phyloP scores from a whole-genome alignment of 2,113 vertebrate genomes.

The Odontophorus gujanensis region DNA sequence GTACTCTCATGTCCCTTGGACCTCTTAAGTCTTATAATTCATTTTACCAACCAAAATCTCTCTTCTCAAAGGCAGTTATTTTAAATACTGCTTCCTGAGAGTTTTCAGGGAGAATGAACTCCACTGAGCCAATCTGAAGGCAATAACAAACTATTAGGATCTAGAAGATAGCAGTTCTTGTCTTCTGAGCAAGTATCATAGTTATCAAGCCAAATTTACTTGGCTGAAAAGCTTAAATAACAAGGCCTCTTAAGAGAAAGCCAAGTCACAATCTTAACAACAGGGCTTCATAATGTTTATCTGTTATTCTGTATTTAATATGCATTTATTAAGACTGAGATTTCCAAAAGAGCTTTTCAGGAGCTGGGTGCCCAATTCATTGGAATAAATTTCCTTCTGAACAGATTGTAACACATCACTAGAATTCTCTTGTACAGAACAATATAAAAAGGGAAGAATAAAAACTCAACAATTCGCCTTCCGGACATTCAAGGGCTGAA shows the following conservation, averaged over 20 bases:
- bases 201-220: slow-evolving; percentile 13
- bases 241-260: not conserved
- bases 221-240: slow-evolving; percentile 13
- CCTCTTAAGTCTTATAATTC: not conserved
- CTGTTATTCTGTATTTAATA: not conserved
- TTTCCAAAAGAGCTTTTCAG: not conserved
- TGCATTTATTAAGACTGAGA: not conserved
- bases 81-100: not conserved
- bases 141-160: not conserved
- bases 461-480: not conserved
- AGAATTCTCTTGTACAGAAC: not conserved
- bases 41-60: not conserved
- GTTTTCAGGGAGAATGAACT: slow-evolving; percentile 7
- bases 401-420: not conserved
- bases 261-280: not conserved
- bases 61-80: not conserved
- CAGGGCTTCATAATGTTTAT: not conserved
- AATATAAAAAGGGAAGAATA: not conserved
- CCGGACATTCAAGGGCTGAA: not conserved
- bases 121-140: not conserved
- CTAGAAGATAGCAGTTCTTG: not conserved
- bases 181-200: not conserved
- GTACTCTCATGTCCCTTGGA: accelerated
- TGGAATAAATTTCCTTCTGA: not conserved
- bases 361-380: not conserved